A percentile compares a stretch with the other conserved stretches of the same genome.
Conservation (phyloP, 2,797 vertebrate genomes). For the Oryzias sinensis region DNA sequence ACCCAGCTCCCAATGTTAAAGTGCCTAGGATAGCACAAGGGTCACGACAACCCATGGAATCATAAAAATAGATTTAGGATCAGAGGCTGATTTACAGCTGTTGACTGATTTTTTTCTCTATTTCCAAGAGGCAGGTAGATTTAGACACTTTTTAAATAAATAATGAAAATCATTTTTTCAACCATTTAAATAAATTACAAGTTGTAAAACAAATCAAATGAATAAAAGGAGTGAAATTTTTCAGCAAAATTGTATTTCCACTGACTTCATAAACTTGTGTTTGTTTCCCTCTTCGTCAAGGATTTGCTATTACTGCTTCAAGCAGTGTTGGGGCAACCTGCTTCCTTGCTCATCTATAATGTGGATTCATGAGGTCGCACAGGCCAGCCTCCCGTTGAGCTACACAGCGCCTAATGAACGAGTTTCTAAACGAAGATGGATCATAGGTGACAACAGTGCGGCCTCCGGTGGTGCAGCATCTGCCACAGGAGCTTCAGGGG, state of each 20-base stretch:
- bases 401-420: conserved; percentile 65
- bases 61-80: too few species aligned
- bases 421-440: conserved; percentile 71
- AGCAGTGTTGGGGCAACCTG: conserved; percentile 5
- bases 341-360: conserved; percentile 60
- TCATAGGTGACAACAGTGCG: conserved; percentile 61
- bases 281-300: neutral
- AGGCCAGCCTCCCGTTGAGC: conserved; percentile 62
- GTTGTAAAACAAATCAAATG: too few species aligned
- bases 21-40: too few species aligned
- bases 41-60: too few species aligned
- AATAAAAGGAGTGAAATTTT: too few species aligned
- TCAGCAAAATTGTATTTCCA: neutral
- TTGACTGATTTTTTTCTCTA: too few species aligned
- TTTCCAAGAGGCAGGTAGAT: too few species aligned
- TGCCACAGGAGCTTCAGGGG: conserved; percentile 46
- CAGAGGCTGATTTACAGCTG: too few species aligned
- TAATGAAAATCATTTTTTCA: too few species aligned
- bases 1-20: too few species aligned
- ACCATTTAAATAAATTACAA: too few species aligned
- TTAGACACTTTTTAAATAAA: too few species aligned
- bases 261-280: conserved; percentile 3
- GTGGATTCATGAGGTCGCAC: conserved; percentile 70
- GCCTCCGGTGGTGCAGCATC: conserved; percentile 43
- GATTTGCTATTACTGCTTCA: conserved; percentile 14